A percentile compares a stretch with the other conserved stretches of the same genome.
Evolutionary conservation across 2,797 vertebrate genomes (phyloP).

Genomic region (Catamblyrhynchus diadema): DNA sequence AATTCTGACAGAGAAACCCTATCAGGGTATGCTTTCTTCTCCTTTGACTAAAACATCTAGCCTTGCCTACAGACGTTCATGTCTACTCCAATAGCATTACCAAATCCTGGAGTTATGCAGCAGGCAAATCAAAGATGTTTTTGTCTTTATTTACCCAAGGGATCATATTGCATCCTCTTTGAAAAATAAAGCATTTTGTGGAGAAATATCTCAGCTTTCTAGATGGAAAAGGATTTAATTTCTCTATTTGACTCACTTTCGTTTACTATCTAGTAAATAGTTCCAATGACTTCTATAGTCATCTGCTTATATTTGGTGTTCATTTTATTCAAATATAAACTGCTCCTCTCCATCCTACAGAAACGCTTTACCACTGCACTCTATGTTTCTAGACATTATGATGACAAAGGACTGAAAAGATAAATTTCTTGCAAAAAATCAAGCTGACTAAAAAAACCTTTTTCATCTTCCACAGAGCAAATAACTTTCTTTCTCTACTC

Average conservation of each 20-base stretch:
- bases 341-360: not conserved
- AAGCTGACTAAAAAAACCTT: not conserved
- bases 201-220: not conserved
- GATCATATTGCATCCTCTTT: fast-evolving
- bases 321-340: not conserved
- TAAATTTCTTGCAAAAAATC: not conserved
- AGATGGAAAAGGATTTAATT: not conserved
- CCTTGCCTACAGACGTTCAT: not conserved
- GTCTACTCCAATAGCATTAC: not conserved
- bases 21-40: not conserved
- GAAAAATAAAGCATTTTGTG: not conserved
- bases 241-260: not conserved
- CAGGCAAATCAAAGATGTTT: not conserved
- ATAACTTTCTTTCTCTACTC: not conserved
- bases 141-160: not conserved
- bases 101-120: not conserved
- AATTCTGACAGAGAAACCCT: not conserved
- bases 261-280: not conserved
- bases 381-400: not conserved
- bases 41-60: not conserved
- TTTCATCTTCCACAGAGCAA: not conserved
- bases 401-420: not conserved
- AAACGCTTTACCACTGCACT: not conserved
- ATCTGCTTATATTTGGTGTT: not conserved
- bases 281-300: not conserved